Evolutionary conservation across 2,113 vertebrate genomes (phyloP).

Genomic region (Aramus guarauna): DNA sequence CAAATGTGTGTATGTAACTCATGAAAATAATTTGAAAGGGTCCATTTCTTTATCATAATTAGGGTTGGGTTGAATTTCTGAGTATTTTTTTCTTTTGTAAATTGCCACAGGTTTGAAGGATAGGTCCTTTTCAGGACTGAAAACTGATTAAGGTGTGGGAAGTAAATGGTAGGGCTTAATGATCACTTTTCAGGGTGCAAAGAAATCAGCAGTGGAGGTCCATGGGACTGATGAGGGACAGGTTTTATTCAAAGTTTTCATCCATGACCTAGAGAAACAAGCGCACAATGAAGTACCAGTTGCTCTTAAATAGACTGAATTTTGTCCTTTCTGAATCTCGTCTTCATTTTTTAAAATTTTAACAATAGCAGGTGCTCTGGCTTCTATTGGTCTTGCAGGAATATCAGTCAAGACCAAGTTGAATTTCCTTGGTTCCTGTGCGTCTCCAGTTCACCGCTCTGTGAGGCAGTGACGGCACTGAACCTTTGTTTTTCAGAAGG

Average conservation of each 20-base stretch:
- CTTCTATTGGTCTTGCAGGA: neutral
- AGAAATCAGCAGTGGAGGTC: neutral
- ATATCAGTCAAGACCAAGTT: neutral
- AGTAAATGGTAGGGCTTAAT: neutral
- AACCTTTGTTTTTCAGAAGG: neutral
- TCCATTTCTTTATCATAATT: neutral
- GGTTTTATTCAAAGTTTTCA: neutral
- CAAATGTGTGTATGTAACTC: rapidly evolving
- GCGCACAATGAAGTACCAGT: rapidly evolving
- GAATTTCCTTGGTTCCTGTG: neutral
- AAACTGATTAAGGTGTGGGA: neutral
- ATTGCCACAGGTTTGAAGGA: neutral
- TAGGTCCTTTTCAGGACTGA: neutral
- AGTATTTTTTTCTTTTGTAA: neutral
- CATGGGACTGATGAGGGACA: neutral
- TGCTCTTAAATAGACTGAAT: neutral
- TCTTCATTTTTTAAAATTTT: neutral
- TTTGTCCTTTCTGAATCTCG: neutral
- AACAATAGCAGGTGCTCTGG: neutral
- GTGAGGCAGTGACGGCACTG: neutral
- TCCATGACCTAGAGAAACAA: neutral
- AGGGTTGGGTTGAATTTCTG: neutral
- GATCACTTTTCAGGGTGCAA: neutral
- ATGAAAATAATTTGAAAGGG: neutral
- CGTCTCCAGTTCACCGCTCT: neutral